phyloP scores from a whole-genome alignment of 2,113 vertebrate species.

The Rhinopomastus cyanomelas region DNA sequence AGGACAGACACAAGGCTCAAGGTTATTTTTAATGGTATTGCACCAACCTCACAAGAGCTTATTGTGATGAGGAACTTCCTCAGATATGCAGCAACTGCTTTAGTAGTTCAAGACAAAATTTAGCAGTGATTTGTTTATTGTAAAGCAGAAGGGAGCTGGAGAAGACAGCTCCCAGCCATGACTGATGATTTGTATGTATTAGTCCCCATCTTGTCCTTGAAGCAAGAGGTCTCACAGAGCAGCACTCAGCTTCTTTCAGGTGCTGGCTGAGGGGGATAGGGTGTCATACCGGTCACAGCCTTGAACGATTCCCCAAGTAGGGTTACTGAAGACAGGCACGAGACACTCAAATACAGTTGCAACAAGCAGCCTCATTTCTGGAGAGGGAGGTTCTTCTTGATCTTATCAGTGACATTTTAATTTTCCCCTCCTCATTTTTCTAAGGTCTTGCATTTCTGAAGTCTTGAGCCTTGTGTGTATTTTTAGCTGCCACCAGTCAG shows the following conservation, averaged over 20 bases:
- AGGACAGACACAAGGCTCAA: conserved; percentile 57
- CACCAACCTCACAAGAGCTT: conserved; percentile 46
- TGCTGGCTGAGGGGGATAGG: neutral
- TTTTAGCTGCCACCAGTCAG: neutral
- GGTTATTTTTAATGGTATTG: conserved; percentile 76
- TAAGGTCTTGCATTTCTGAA: neutral
- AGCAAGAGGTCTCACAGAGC: neutral
- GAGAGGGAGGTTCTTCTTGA: neutral
- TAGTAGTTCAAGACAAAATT: conserved; percentile 56
- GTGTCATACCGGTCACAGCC: neutral
- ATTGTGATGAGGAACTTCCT: conserved; percentile 59
- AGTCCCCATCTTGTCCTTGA: neutral
- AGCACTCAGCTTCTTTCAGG: neutral
- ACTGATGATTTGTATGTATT: neutral
- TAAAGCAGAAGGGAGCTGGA: neutral
- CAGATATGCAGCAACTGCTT: conserved; percentile 28
- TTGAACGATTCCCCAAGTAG: neutral
- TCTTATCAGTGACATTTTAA: neutral
- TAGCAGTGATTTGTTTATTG: conserved; percentile 40
- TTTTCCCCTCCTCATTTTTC: neutral
- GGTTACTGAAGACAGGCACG: neutral
- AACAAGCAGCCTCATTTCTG: neutral
- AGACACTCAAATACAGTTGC: neutral
- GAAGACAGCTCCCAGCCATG: neutral
- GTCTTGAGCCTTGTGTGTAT: neutral